phyloP scores from a whole-genome alignment of 2,797 vertebrate genomes.

The Leptodactylus fallax region DNA sequence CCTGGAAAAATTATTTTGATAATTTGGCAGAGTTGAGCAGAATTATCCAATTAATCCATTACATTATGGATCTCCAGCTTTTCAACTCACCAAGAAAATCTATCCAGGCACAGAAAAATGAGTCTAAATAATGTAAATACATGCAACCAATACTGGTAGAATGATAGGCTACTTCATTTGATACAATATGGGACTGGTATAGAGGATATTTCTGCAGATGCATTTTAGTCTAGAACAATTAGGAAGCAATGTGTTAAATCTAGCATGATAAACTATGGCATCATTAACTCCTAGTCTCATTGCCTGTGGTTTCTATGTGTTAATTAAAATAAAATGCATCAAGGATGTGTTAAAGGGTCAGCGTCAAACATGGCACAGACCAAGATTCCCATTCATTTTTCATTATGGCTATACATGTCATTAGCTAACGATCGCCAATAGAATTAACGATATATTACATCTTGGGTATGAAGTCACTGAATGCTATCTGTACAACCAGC shows the following conservation, averaged over 20 bases:
- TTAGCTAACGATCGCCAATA: conserved; percentile 19
- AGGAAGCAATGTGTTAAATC: background rate
- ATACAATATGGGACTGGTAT: background rate
- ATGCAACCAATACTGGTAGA: conserved; percentile 13
- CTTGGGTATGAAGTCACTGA: conserved; percentile 5
- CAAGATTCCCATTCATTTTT: conserved; percentile 31
- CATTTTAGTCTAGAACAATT: conserved; percentile 23
- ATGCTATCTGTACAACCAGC: background rate
- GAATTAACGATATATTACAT: conserved; percentile 35
- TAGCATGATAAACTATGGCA: conserved; percentile 35
- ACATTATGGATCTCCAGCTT: conserved; percentile 33
- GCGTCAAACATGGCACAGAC: conserved; percentile 26
- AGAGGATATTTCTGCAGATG: background rate
- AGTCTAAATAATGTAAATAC: background rate
- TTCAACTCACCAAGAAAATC: conserved; percentile 26
- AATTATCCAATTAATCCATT: conserved; percentile 55
- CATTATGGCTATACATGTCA: conserved; percentile 31
- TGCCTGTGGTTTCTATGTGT: conserved; percentile 48
- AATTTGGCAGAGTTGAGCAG: conserved; percentile 43
- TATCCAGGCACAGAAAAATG: too few species aligned
- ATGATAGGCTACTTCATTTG: background rate
- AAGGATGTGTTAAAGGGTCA: conserved; percentile 37
- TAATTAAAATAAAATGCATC: conserved; percentile 55
- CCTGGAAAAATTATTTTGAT: conserved; percentile 41
- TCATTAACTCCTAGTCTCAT: background rate